Conservation (phyloP, 2,797 vertebrate species). For the Anguilla anguilla region DNA sequence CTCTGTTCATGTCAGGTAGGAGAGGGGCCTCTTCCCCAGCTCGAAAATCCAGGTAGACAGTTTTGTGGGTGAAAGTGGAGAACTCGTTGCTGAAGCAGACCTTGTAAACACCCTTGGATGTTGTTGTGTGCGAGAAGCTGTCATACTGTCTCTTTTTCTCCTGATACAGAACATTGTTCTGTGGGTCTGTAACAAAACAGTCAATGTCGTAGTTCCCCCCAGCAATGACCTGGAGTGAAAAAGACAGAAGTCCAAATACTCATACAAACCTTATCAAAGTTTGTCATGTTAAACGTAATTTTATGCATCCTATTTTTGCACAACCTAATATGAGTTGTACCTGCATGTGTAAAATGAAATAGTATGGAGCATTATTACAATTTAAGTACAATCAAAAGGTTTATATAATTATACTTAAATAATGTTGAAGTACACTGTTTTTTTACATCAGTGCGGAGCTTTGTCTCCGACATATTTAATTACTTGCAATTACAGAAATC, state of each 20-base stretch:
- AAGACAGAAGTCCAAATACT: accelerated
- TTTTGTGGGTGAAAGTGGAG: slow-evolving; percentile 89
- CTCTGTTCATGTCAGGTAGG: slow-evolving; percentile 70
- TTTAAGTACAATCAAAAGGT: too few relatives aligned
- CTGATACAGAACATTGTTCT: slow-evolving; percentile 74
- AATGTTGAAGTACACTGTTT: too few relatives aligned
- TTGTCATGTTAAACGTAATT: not conserved
- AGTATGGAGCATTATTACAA: too few relatives aligned
- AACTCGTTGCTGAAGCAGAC: slow-evolving; percentile 94
- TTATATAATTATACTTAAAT: too few relatives aligned
- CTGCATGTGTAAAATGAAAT: too few relatives aligned
- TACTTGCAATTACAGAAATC: slow-evolving; percentile 1
- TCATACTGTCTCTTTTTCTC: slow-evolving; percentile 87
- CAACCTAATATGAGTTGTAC: not conserved
- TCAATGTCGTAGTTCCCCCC: slow-evolving; percentile 92
- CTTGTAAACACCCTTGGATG: slow-evolving; percentile 76
- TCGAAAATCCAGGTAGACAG: slow-evolving; percentile 83
- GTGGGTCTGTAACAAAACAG: slow-evolving; percentile 82
- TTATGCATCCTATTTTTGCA: not conserved
- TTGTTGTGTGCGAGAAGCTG: slow-evolving; percentile 77
- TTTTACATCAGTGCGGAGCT: too few relatives aligned
- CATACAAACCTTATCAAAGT: not conserved
- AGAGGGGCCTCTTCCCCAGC: slow-evolving; percentile 79
- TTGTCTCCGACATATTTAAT: too few relatives aligned
- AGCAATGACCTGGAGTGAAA: slow-evolving; percentile 76